Base-by-base conservation (phyloP, 1,140 invertebrate genomes). In the Scaptomyza montana region DNA sequence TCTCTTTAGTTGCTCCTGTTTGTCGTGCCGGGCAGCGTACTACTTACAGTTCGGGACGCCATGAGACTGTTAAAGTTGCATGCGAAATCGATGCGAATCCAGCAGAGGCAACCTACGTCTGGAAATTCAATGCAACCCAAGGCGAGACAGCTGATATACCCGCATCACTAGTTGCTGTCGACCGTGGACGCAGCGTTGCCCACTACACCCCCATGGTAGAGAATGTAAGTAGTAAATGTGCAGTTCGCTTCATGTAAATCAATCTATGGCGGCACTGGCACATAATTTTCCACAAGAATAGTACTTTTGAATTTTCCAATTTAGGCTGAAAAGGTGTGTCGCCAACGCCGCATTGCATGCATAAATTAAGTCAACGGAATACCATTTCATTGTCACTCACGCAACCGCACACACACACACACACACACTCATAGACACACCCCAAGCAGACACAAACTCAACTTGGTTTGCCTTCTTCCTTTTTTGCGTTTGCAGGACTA, bases 21-120 rank as follows among this genome's bases (percentile, higher is more conserved):
- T 97, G 96, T 81, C 93, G 94, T 13, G 92, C 93, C 1, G 94
- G 93, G 9, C 96, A 96, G 81, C 93, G 93, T 25, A 94, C 93
- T 66, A 93, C 95, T 13, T 96, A 95, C 80, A 95, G 96, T 12
- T 95, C 96, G 2, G 97, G 96, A 0, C 93, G 96, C 49, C 95
- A 96, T 47, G 97, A 98, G 91, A 94, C 94, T 5, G 94, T 95
- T 9, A 94, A 94, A 72, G 96, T 98, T 59, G 93, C 94, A 3
- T 98, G 97, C 92, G 96, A 97, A 84, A 93, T 98, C 45, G 96
- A 97, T 71, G 96, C 96, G n/a, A 97, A 97, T 92, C 97, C 97
- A 68, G 92, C 94, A 72, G 94, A 95, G 65, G 93, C 96, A 7
- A 93, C 92, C 65, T 96, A 96, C 90, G 93, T 93, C 45, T 96